A percentile compares a stretch with the other conserved stretches of the same genome.
Evolutionary conservation across 2,888 invertebrate species (phyloP).

Genomic region (Lycaena phlaeas): DNA sequence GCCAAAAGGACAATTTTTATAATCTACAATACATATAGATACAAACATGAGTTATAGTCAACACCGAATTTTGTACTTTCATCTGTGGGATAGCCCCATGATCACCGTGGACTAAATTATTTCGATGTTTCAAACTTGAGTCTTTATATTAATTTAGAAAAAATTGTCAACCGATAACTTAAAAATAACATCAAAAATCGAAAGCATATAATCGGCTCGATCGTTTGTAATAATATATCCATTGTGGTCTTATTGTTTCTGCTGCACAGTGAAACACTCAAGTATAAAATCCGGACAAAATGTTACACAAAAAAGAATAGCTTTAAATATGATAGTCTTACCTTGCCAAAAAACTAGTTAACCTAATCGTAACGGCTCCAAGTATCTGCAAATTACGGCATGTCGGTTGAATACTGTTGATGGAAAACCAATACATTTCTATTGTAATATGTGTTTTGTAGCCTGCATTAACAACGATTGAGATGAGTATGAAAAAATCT

Average conservation of each 20-base stretch:
- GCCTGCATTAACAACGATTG: slow-evolving; percentile 53
- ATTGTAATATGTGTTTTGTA: slow-evolving; percentile 69
- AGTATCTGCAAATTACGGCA: slow-evolving; percentile 68
- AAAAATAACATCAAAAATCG: slow-evolving; percentile 40
- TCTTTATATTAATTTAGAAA: slow-evolving; percentile 62
- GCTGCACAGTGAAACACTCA: slow-evolving; percentile 54
- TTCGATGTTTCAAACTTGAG: slow-evolving; percentile 69
- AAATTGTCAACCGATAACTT: slow-evolving; percentile 67
- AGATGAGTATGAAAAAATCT: slow-evolving; percentile 56
- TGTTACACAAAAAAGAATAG: slow-evolving; percentile 26
- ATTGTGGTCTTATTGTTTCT: slow-evolving; percentile 64
- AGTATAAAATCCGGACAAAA: slow-evolving; percentile 63
- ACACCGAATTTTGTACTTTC: slow-evolving; percentile 73
- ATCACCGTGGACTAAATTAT: slow-evolving; percentile 67
- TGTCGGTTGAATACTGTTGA: slow-evolving; percentile 63
- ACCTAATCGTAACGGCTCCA: slow-evolving; percentile 60
- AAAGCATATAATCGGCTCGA: slow-evolving; percentile 40
- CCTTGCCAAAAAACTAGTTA: slow-evolving; percentile 48
- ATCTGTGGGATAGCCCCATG: slow-evolving; percentile 59
- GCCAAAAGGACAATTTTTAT: slow-evolving; percentile 54
- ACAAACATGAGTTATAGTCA: slow-evolving; percentile 64
- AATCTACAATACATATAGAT: slow-evolving; percentile 50
- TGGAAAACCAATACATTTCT: slow-evolving; percentile 67
- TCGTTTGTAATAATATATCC: slow-evolving; percentile 48
- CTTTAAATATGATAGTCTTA: slow-evolving; percentile 32